A percentile compares a stretch with the other conserved stretches of the same genome.
Conservation (phyloP, 2,888 invertebrate genomes). For the Mythimna impura region DNA sequence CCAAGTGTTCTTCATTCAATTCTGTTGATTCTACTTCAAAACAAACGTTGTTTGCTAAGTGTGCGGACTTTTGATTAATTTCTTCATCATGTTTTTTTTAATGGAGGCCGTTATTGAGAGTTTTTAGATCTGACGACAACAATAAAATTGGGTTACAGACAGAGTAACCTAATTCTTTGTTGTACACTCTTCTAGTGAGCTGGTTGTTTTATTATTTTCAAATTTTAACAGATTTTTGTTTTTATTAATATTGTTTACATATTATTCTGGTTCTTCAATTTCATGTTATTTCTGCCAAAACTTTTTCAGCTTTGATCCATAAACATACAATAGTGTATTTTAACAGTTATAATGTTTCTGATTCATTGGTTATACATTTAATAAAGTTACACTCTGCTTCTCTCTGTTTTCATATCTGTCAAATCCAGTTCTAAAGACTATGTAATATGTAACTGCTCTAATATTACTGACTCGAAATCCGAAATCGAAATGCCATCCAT, state of each 20-base stretch:
- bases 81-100: not conserved
- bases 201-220: not conserved
- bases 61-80: slow-evolving; percentile 2
- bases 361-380: too few relatives aligned
- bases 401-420: too few relatives aligned
- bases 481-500: slow-evolving; percentile 1
- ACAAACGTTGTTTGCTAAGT: slow-evolving; percentile 23
- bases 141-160: too few relatives aligned
- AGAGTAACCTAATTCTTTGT: too few relatives aligned
- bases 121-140: too few relatives aligned
- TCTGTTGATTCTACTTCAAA: slow-evolving; percentile 34
- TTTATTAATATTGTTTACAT: not conserved
- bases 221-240: not conserved
- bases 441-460: too few relatives aligned
- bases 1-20: slow-evolving; percentile 30
- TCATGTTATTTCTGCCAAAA: not conserved
- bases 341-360: too few relatives aligned
- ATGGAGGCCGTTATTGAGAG: not conserved
- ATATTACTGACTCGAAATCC: slow-evolving; percentile 7
- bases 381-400: too few relatives aligned
- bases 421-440: too few relatives aligned
- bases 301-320: not conserved
- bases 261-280: not conserved
- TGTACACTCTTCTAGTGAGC: not conserved
- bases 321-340: not conserved